Evolutionary conservation across 2,113 vertebrate genomes (phyloP), one percentile per base, ranked within the genome.

Genomic region (Phylloscopus whistleri): DNA sequence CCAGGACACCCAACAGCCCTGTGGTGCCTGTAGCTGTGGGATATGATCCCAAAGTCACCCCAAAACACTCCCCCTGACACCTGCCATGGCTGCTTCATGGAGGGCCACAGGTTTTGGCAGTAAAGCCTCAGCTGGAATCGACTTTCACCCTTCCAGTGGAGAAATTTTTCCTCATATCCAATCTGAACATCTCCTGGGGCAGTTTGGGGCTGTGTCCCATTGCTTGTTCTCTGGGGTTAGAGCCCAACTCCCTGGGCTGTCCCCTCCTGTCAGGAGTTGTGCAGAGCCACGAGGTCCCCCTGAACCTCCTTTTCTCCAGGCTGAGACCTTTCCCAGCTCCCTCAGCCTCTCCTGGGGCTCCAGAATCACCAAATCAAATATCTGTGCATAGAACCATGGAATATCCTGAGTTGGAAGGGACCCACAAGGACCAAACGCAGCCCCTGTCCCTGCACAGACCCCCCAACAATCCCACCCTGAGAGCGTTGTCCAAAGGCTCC

Each of bases 241-340:
- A n/a, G 24, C 27, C 20, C 0, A 2, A 13, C 1, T 21, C 27
- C 35, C 12, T 6, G 0, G 2, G 33, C 63, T 69, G 28, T 12
- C 23, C 39, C 39, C 56, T 87, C 56, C 66, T 53, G 48, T 13
- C 48, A 70, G 74, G 26, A 46, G 2, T 13, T 70, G 55, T 39
- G 33, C 48, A 78, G 74, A 53, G 33, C 23, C n/a, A 78, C 2
- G 46, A 27, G 19, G 17, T 22, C 46, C 58, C 11, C 46, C 46
- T 44, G 55, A 77, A 33, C 27, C 46, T 44, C 84, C 63, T 78
- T 20, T 39, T 2, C n/a, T 39, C 48, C 64, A 69, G 48, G 16
- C 23, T 78, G 64, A 62, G 74, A 48, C 33, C 7, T 27, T 60
- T 58, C 22, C 44, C 73, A 62, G 39, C 28, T 46, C 55, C 74